phyloP scores from a whole-genome alignment of 2,113 vertebrate species.

The Cathartes aura region DNA sequence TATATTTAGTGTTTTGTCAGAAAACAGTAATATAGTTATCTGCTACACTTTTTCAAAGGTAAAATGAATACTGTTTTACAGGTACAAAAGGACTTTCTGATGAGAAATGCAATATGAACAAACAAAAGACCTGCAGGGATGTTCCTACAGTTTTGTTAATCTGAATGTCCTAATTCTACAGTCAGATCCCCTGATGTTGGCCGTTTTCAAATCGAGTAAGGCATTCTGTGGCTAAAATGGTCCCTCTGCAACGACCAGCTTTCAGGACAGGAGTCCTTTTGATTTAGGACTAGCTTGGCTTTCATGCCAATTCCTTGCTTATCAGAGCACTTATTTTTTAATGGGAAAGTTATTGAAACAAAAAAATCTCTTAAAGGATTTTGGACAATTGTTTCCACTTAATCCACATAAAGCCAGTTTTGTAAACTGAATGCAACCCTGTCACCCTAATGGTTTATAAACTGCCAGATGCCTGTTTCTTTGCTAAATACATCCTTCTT shows the following conservation, averaged over 20 bases:
- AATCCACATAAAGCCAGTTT: not conserved
- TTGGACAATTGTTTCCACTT: not conserved
- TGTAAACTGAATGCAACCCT: not conserved
- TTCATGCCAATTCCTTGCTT: not conserved
- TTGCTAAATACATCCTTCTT: not conserved
- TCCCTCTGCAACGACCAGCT: not conserved
- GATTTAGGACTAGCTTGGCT: not conserved
- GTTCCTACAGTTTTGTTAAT: not conserved
- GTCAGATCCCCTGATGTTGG: not conserved
- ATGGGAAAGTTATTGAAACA: not conserved
- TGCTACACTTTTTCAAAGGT: not conserved
- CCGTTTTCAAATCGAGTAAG: not conserved
- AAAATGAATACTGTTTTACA: not conserved
- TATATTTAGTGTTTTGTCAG: not conserved
- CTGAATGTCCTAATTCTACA: not conserved
- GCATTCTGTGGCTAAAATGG: not conserved
- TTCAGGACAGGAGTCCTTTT: not conserved
- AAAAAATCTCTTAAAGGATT: not conserved
- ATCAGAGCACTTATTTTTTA: not conserved
- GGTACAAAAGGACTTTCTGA: not conserved
- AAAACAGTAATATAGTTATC: not conserved
- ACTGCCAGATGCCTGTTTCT: not conserved
- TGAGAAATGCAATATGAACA: not conserved
- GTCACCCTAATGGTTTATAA: not conserved
- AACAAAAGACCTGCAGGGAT: not conserved